Conservation (phyloP, 2,888 invertebrate species). For the Myopa tessellatipennis region DNA sequence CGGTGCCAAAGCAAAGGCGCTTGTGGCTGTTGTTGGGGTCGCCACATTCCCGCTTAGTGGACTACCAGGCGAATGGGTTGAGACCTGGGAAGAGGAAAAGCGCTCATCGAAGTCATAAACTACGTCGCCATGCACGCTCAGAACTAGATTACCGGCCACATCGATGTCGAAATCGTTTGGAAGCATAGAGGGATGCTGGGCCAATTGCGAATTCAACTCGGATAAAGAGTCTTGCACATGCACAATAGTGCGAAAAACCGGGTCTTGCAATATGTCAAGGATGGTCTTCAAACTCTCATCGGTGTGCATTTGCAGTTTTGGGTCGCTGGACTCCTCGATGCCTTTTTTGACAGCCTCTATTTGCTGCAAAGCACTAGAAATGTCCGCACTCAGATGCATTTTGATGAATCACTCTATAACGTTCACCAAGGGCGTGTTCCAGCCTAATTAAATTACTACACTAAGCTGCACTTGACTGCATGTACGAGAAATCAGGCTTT, state of each 20-base stretch:
- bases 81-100: constrained; percentile 81
- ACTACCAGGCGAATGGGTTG: constrained; percentile 71
- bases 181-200: constrained; percentile 90
- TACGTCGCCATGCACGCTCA: constrained; percentile 73
- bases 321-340: constrained; percentile 86
- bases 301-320: constrained; percentile 78
- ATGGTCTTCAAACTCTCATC: constrained; percentile 85
- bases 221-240: constrained; percentile 91
- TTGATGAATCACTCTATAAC: not conserved
- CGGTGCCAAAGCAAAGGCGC: constrained; percentile 46
- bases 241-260: constrained; percentile 89
- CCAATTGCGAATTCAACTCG: constrained; percentile 86
- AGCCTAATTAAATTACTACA: constrained; percentile 43
- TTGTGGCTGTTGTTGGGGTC: constrained; percentile 34
- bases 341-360: constrained; percentile 89
- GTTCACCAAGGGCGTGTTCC: constrained; percentile 28
- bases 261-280: constrained; percentile 87
- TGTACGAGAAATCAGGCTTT: not conserved
- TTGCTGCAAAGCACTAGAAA: constrained; percentile 89
- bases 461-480: not conserved
- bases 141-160: constrained; percentile 79
- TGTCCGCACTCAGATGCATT: constrained; percentile 73
- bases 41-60: constrained; percentile 72
- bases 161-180: constrained; percentile 95
- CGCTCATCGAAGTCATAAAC: constrained; percentile 77